A percentile compares a stretch with the other conserved stretches of the same genome.
Evolutionary conservation across 1,140 invertebrate species (phyloP).

Genomic region (Aporrectodea caliginosa): DNA sequence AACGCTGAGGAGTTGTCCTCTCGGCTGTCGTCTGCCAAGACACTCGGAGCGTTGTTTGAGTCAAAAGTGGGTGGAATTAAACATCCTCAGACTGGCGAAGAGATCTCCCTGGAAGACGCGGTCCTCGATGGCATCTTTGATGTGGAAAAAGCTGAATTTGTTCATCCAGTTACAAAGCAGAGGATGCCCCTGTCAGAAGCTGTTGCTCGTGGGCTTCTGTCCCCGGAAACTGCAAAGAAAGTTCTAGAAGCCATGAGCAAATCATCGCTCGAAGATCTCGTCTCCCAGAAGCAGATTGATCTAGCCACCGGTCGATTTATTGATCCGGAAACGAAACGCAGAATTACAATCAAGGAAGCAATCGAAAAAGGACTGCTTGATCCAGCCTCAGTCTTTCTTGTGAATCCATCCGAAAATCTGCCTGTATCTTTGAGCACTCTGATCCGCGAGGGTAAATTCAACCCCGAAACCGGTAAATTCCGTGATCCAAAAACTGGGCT

Average conservation of each 20-base stretch:
- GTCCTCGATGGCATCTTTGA: conserved; percentile 45
- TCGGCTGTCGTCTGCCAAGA: conserved; percentile 48
- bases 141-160: conserved; percentile 47
- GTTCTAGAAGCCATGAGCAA: conserved; percentile 38
- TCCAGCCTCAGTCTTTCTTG: conserved; percentile 49
- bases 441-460: conserved; percentile 40
- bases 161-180: conserved; percentile 39
- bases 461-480: conserved; percentile 42
- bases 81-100: conserved; percentile 38
- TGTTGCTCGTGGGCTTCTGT: conserved; percentile 67
- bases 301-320: conserved; percentile 67
- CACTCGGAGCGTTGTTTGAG: conserved; percentile 34
- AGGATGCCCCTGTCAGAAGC: conserved; percentile 33
- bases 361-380: conserved; percentile 77
- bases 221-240: conserved; percentile 71
- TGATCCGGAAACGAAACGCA: conserved; percentile 68
- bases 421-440: conserved; percentile 40
- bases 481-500: conserved; percentile 70
- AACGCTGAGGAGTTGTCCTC: conserved; percentile 45
- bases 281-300: conserved; percentile 69
- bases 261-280: conserved; percentile 62
- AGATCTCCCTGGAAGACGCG: conserved; percentile 46
- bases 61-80: conserved; percentile 45
- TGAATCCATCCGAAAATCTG: conserved; percentile 17
- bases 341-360: conserved; percentile 70